Percentiles rank a stretch among this genome's conserved stretches.
These are phyloP conservation scores for Corythoichthys haematopterus DNA, from an alignment of 2,113 vertebrate species.

Conservation along the genomic window DNA sequence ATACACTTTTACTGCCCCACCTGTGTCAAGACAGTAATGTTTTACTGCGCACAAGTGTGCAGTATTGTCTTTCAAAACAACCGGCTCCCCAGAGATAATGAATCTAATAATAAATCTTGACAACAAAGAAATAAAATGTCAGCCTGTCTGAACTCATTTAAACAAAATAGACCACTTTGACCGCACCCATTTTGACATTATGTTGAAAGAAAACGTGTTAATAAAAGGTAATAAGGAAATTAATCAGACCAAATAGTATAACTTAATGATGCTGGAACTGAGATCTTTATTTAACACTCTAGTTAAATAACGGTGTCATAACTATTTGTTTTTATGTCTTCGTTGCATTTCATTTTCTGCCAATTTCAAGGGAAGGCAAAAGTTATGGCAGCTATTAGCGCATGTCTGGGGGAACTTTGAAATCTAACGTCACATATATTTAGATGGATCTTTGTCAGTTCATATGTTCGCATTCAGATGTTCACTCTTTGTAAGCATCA, in stretches of 20 bases:
- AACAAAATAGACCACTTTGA: not conserved
- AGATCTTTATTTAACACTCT: not conserved
- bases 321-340: not conserved
- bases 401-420: slow-evolving; percentile 20
- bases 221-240: not conserved
- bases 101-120: slow-evolving; percentile 9
- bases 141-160: not conserved
- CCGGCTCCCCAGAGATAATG: not conserved
- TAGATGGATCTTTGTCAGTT: slow-evolving; percentile 6
- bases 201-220: not conserved
- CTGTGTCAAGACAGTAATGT: slow-evolving; percentile 20
- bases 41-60: not conserved
- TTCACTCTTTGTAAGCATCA: slow-evolving; percentile 34
- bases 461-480: not conserved
- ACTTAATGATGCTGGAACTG: not conserved
- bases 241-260: not conserved
- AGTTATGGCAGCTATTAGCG: slow-evolving; percentile 15
- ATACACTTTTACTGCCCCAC: slow-evolving; percentile 18
- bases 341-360: not conserved
- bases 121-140: slow-evolving; percentile 9
- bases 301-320: not conserved
- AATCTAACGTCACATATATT: slow-evolving; percentile 16
- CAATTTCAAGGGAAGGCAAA: slow-evolving; percentile 60
- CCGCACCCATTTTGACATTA: not conserved
- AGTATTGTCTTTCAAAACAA: slow-evolving; percentile 7